phyloP scores from a whole-genome alignment of 2,888 invertebrate species.

The Tetragnatha montana region DNA sequence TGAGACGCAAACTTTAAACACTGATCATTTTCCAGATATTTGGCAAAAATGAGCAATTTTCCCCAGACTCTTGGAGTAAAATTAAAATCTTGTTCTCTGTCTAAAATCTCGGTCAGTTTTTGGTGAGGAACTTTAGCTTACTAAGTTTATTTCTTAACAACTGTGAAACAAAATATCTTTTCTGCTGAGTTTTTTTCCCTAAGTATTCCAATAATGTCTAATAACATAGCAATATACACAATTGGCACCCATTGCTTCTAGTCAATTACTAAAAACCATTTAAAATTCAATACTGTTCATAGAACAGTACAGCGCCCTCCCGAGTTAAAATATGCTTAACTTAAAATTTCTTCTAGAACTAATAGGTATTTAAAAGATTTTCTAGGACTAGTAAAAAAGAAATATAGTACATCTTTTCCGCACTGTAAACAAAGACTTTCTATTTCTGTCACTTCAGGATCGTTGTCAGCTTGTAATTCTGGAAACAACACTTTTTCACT shows the following conservation, averaged over 20 bases:
- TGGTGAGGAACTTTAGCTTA: too few relatives aligned
- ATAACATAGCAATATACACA: background rate
- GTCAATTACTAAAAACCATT: background rate
- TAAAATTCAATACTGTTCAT: background rate
- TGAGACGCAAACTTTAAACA: too few relatives aligned
- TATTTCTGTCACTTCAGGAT: constrained; percentile 70
- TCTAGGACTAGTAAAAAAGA: too few relatives aligned
- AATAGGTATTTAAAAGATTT: too few relatives aligned
- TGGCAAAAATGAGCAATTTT: too few relatives aligned
- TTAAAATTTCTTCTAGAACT: background rate
- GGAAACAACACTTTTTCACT: constrained; percentile 49
- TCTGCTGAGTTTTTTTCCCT: too few relatives aligned
- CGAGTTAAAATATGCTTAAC: background rate
- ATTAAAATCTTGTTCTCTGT: too few relatives aligned
- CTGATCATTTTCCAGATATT: too few relatives aligned
- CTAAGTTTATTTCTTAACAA: too few relatives aligned
- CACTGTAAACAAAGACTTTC: constrained; percentile 72
- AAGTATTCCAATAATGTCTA: background rate
- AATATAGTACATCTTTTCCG: constrained; percentile 59
- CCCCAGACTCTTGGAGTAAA: too few relatives aligned
- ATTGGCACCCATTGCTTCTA: background rate
- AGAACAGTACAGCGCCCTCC: background rate
- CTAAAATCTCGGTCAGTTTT: too few relatives aligned
- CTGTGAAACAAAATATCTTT: too few relatives aligned
- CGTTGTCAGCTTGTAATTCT: constrained; percentile 63